Percentiles rank a stretch among this genome's conserved stretches.
Conservation (phyloP, 2,797 vertebrate genomes). For the Sebastes oblongus region DNA sequence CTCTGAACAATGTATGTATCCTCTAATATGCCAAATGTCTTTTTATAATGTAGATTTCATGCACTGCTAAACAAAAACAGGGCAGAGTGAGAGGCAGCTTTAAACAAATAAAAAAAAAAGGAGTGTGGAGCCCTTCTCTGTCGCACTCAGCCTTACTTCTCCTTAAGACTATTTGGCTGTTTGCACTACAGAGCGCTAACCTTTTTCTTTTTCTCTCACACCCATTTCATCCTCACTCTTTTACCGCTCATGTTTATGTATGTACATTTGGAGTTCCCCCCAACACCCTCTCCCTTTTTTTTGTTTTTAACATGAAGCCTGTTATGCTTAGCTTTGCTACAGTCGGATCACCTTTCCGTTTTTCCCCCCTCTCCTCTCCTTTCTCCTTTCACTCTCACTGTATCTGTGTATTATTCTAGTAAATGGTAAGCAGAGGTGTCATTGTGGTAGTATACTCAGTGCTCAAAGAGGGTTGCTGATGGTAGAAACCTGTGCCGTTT, state of each 20-base stretch:
- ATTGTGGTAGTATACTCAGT: slow-evolving; percentile 87
- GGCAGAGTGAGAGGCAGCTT: slow-evolving; percentile 89
- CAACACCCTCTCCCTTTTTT: not conserved
- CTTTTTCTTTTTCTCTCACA: slow-evolving; percentile 38
- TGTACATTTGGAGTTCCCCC: slow-evolving; percentile 42
- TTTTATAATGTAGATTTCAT: slow-evolving; percentile 88
- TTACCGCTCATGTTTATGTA: slow-evolving; percentile 35
- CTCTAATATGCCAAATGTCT: slow-evolving; percentile 91
- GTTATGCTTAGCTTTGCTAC: slow-evolving; percentile 66
- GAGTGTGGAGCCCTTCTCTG: slow-evolving; percentile 75
- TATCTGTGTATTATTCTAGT: slow-evolving; percentile 83
- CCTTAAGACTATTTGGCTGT: slow-evolving; percentile 71
- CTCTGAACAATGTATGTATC: slow-evolving; percentile 93
- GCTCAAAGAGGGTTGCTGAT: slow-evolving; percentile 90
- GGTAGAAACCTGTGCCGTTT: slow-evolving; percentile 95
- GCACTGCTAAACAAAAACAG: slow-evolving; percentile 87
- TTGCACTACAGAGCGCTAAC: slow-evolving; percentile 74
- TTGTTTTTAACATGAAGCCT: slow-evolving; percentile 36
- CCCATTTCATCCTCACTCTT: slow-evolving; percentile 61
- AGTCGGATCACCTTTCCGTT: slow-evolving; percentile 30
- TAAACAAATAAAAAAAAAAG: slow-evolving; percentile 64
- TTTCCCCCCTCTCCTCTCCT: not conserved
- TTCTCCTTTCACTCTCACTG: slow-evolving; percentile 63
- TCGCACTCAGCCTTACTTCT: slow-evolving; percentile 80
- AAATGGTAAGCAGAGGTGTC: slow-evolving; percentile 83